These are phyloP conservation scores for Anneissia japonica DNA, from an alignment of 35 echinoderm and acorn worm species.

Conservation along the genomic window DNA sequence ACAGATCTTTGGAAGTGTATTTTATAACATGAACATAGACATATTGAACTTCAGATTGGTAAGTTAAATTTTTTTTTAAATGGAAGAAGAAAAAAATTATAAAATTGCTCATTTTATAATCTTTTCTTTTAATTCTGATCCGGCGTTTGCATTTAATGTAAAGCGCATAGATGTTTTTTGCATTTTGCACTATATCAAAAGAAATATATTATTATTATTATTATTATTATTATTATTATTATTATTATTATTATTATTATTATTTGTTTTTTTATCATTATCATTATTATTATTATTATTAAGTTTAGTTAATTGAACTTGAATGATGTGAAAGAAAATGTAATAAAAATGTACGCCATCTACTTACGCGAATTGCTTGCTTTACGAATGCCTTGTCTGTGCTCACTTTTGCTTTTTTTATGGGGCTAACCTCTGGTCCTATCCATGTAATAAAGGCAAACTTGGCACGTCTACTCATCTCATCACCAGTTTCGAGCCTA, in stretches of 20 bases:
- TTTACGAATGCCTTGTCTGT: slow-evolving; percentile 82
- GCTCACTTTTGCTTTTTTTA: slow-evolving; percentile 81
- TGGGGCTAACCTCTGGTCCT: slow-evolving; percentile 36
- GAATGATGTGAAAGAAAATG: not conserved
- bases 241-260: not conserved
- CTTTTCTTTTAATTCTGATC: too few species aligned
- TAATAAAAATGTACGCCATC: not conserved
- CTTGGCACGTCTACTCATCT: slow-evolving; percentile 79
- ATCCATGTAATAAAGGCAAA: slow-evolving; percentile 87
- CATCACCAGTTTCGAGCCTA: slow-evolving; percentile 57
- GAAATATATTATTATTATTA: not conserved
- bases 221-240: not conserved
- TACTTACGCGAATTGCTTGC: slow-evolving; percentile 53
- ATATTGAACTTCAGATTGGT: too few species aligned
- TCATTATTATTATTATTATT: not conserved
- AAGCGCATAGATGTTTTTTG: not conserved
- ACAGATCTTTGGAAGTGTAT: too few species aligned
- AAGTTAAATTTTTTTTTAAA: too few species aligned
- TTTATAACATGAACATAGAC: too few species aligned
- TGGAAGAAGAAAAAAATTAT: too few species aligned
- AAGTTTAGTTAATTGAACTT: not conserved
- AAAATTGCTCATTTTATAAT: too few species aligned
- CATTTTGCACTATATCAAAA: not conserved
- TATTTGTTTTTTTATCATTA: not conserved
- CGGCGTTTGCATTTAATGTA: too few species aligned